Conservation (phyloP, 2,113 vertebrate species). For the Ameiurus melas region DNA sequence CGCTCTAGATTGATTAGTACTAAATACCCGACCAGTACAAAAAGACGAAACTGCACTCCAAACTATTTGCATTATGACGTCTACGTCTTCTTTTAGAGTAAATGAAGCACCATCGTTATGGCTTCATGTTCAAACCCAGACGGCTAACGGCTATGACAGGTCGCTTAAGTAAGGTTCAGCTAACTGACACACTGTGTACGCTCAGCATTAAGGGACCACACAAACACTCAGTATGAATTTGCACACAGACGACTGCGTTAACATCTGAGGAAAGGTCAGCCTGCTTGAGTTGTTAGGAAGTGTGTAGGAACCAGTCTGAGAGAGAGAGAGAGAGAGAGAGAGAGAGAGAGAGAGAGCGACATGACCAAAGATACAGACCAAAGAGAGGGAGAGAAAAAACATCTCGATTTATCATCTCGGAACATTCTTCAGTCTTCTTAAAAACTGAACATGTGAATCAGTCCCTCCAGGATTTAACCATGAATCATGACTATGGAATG, state of each 20-base stretch:
- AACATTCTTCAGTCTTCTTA: too few species aligned
- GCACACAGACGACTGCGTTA: slow-evolving; percentile 68
- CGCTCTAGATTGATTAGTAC: neutral
- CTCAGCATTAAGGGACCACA: slow-evolving; percentile 20
- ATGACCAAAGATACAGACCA: neutral
- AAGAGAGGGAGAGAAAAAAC: neutral
- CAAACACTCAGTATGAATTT: slow-evolving; percentile 58
- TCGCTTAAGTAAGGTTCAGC: slow-evolving; percentile 60
- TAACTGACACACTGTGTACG: slow-evolving; percentile 53
- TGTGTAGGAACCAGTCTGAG: neutral
- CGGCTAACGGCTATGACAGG: slow-evolving; percentile 66
- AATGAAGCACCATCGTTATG: neutral
- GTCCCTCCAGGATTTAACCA: too few species aligned
- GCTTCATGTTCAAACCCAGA: slow-evolving; percentile 44
- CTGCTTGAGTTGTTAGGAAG: slow-evolving; percentile 60
- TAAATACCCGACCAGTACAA: neutral
- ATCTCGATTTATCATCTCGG: neutral
- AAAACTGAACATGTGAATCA: too few species aligned
- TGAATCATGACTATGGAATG: too few species aligned
- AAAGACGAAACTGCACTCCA: neutral
- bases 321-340: neutral
- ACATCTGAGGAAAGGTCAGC: slow-evolving; percentile 61
- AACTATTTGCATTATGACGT: neutral
- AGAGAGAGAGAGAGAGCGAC: neutral
- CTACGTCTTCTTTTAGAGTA: neutral